Base-by-base conservation (phyloP, 2,888 invertebrate species). In the Phyto melanocephala region DNA sequence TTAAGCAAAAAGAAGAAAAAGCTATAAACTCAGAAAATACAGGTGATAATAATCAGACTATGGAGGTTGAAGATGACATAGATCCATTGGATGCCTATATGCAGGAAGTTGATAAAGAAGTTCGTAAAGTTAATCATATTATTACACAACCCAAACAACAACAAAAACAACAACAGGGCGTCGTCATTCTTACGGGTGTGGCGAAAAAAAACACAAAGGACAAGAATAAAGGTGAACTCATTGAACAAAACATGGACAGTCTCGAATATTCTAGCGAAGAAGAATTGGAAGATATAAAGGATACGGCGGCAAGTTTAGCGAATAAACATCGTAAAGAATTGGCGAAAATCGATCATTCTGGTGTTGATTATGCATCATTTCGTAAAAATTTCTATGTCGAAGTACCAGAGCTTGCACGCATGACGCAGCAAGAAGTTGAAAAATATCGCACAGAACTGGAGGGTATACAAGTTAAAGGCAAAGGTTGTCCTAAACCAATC, bases 1-100 rank as follows among this genome's bases (percentile, higher is more conserved):
- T 80, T 47, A 62, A 91, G 50, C 86, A 93, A 63, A 52, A 90
- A 47, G 87, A 92, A 60, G 93, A 93, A 81, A 92, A 92, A 80
- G 92, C 65, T 11, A 63, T n/a, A 4, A 65, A 92, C 60, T 90
- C 90, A 67, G 92, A 90, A 52, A 92, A 91, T 67, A 90, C 20
- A 10, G 24, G 15, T 28, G 28, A 28, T 8, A 58, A 50, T 35
- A 75, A 91, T 17, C 24, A 47, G 10, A 22, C 1, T 0, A 40
- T 11, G 2, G 75, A 56, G 0, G 70, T 91, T 56, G 95, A 95
- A 86, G 96, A 96, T 84, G 98, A 98, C 89, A 94, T 97, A 58
- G 99, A 99, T 92, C 96, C 99, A 0, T 92, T 99, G 33, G 99
- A 99, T 93, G 99, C 99, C 6, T 99, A 96, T 89, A 99, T 99